These are phyloP conservation scores for Habroteleia sp. DNA, from an alignment of 2,888 invertebrate genomes.

Conservation along the genomic window DNA sequence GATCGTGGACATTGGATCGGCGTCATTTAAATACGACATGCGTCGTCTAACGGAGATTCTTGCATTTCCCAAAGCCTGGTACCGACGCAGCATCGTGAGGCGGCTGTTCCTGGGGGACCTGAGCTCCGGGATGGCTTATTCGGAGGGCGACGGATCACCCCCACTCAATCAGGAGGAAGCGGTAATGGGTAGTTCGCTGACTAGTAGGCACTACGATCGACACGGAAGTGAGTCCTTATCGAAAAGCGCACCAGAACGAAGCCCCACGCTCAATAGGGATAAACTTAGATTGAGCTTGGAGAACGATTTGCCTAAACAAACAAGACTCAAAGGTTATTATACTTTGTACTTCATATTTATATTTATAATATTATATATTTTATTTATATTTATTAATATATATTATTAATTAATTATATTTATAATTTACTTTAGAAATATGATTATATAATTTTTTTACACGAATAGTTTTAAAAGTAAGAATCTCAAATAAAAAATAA, in stretches of 20 bases:
- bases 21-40: slow-evolving; percentile 99
- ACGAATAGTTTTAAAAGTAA: too few relatives aligned
- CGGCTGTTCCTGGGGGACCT: slow-evolving; percentile 96
- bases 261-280: slow-evolving; percentile 82
- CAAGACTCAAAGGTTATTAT: slow-evolving; percentile 81
- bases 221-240: slow-evolving; percentile 72
- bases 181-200: slow-evolving; percentile 76
- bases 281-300: slow-evolving; percentile 84
- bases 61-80: slow-evolving; percentile 99
- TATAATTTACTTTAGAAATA: too few relatives aligned
- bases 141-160: slow-evolving; percentile 79
- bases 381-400: too few relatives aligned
- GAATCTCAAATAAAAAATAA: too few relatives aligned
- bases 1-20: slow-evolving; percentile 96
- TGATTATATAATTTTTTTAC: too few relatives aligned
- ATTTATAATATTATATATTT: too few relatives aligned
- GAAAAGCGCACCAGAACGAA: slow-evolving; percentile 76
- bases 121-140: slow-evolving; percentile 83
- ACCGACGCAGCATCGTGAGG: slow-evolving; percentile 94
- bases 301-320: slow-evolving; percentile 81
- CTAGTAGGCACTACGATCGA: slow-evolving; percentile 74
- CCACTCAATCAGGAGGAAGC: slow-evolving; percentile 77
- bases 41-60: slow-evolving; percentile 96
- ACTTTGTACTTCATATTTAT: background rate
- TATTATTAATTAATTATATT: background rate